Conservation (phyloP, 2,888 invertebrate genomes). For the Thumatha senex region DNA sequence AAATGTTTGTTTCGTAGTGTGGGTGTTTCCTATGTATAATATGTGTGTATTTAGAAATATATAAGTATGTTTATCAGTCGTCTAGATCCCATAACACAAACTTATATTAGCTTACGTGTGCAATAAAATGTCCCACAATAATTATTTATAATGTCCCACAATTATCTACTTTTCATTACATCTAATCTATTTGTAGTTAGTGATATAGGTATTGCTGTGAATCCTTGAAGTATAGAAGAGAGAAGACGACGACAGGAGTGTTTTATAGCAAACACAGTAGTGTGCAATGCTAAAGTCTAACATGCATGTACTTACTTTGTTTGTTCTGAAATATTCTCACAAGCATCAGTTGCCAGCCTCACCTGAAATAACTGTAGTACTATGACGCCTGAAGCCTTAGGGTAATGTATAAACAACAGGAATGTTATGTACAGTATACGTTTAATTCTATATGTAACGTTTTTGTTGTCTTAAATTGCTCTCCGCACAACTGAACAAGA, state of each 20-base stretch:
- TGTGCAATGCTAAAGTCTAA: constrained; percentile 79
- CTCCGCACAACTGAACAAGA: constrained; percentile 54
- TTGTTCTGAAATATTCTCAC: constrained; percentile 76
- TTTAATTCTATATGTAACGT: constrained; percentile 83
- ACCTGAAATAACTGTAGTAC: background rate
- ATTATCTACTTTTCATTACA: too few species aligned
- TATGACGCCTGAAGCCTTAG: constrained; percentile 50
- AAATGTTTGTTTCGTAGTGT: too few species aligned
- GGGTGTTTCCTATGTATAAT: too few species aligned
- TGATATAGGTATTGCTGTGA: background rate
- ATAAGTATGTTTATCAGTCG: too few species aligned
- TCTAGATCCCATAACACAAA: too few species aligned
- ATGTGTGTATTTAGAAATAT: too few species aligned
- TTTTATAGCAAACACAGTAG: constrained; percentile 82
- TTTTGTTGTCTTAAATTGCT: constrained; percentile 84
- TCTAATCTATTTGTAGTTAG: too few species aligned
- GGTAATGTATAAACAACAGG: constrained; percentile 83
- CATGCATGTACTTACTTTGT: constrained; percentile 84
- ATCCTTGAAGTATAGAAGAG: background rate
- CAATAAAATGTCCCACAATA: too few species aligned
- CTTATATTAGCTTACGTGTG: too few species aligned
- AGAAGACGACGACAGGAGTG: constrained; percentile 49
- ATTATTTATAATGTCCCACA: too few species aligned
- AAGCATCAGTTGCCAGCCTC: constrained; percentile 28
- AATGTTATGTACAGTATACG: constrained; percentile 83